phyloP scores from a whole-genome alignment of 2,113 vertebrate genomes.

The Chamaea fasciata region DNA sequence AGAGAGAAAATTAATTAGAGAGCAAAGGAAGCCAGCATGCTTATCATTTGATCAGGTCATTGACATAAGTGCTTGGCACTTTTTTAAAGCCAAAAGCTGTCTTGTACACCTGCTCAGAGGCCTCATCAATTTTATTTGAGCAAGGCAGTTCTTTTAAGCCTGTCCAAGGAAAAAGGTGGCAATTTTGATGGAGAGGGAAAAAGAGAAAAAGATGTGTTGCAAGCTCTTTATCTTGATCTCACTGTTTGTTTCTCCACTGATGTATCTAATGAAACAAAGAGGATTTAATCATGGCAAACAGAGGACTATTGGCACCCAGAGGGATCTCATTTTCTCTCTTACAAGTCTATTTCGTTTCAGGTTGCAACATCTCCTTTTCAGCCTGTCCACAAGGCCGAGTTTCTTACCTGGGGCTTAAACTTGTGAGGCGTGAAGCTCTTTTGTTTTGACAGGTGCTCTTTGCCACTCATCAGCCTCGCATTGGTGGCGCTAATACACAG shows the following conservation, averaged over 20 bases:
- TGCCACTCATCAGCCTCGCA: slow-evolving; percentile 61
- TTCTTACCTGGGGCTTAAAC: slow-evolving; percentile 81
- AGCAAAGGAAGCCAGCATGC: slow-evolving; percentile 63
- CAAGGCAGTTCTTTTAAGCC: slow-evolving; percentile 62
- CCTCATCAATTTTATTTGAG: slow-evolving; percentile 72
- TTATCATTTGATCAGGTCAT: slow-evolving; percentile 74
- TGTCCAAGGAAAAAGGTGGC: slow-evolving; percentile 61
- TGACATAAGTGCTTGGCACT: slow-evolving; percentile 73
- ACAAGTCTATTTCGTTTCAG: slow-evolving; percentile 66
- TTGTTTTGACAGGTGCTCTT: slow-evolving; percentile 86
- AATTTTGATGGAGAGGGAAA: slow-evolving; percentile 47
- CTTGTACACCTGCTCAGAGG: slow-evolving; percentile 73
- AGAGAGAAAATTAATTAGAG: slow-evolving; percentile 70
- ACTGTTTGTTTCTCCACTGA: slow-evolving; percentile 77
- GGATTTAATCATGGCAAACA: slow-evolving; percentile 79
- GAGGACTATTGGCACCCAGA: slow-evolving; percentile 71
- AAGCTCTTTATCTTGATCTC: slow-evolving; percentile 73
- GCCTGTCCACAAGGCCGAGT: slow-evolving; percentile 63
- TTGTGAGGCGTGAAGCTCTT: slow-evolving; percentile 76
- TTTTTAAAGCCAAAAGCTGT: slow-evolving; percentile 64
- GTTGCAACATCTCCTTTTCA: slow-evolving; percentile 72
- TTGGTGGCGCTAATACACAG: slow-evolving; percentile 49
- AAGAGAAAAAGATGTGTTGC: slow-evolving; percentile 62
- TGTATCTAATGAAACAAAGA: slow-evolving; percentile 80
- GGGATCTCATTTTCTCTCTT: slow-evolving; percentile 77